Conservation (phyloP, 2,113 vertebrate genomes). For the Catagonus wagneri region DNA sequence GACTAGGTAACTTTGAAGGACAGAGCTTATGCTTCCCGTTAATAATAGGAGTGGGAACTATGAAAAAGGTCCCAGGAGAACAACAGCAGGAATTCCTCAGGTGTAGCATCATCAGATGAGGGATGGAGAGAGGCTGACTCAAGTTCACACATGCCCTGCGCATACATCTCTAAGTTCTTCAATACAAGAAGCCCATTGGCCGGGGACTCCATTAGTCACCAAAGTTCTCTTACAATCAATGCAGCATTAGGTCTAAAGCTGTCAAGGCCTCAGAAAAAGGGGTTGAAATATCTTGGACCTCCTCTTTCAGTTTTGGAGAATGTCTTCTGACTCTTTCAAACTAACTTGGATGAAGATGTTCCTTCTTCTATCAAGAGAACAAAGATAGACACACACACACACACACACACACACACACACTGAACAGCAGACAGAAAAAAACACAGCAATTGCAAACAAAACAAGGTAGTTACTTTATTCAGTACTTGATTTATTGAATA, state of each 20-base stretch:
- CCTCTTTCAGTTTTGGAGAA: neutral
- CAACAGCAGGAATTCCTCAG: too few relatives aligned
- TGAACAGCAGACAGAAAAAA: neutral
- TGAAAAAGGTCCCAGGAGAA: neutral
- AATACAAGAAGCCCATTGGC: fast-evolving
- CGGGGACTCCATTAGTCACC: neutral
- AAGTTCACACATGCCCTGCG: fast-evolving
- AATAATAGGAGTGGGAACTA: neutral
- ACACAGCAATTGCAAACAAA: neutral
- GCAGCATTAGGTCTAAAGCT: neutral
- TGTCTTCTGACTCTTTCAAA: neutral
- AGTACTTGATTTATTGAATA: too few relatives aligned
- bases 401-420: neutral
- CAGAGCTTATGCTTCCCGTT: neutral
- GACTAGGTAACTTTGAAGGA: neutral
- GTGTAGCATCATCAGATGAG: neutral
- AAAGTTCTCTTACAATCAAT: neutral
- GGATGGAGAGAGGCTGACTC: neutral
- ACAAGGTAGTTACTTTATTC: too few relatives aligned
- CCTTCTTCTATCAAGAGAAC: neutral
- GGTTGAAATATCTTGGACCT: neutral
- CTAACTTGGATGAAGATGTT: neutral
- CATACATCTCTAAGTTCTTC: neutral
- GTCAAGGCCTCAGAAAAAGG: neutral
- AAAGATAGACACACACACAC: neutral